These are phyloP conservation scores for Galeopterus variegatus DNA, from an alignment of 2,113 vertebrate genomes.

Conservation along the genomic window DNA sequence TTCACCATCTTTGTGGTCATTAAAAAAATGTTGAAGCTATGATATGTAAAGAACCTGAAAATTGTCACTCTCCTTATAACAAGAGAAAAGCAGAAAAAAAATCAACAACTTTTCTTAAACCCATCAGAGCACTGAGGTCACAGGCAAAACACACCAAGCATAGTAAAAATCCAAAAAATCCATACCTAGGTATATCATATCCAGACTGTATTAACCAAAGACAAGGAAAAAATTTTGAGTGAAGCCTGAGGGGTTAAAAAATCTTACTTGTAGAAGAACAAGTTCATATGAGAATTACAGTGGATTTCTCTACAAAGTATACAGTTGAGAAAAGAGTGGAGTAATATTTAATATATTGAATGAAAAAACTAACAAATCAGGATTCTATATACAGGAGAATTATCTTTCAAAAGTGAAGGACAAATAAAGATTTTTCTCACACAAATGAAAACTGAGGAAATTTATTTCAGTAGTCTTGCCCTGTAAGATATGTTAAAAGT, in stretches of 20 bases:
- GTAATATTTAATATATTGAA: neutral
- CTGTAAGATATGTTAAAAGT: neutral
- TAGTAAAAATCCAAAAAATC: neutral
- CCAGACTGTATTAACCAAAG: neutral
- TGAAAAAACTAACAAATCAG: neutral
- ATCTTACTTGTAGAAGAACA: neutral
- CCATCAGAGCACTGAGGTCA: neutral
- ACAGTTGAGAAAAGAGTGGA: neutral
- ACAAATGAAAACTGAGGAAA: neutral
- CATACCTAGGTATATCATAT: neutral
- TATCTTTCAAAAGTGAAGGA: neutral
- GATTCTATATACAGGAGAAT: neutral
- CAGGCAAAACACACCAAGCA: neutral
- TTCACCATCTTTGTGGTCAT: neutral
- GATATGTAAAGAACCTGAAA: neutral
- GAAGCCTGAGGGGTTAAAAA: neutral
- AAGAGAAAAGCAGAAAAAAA: neutral
- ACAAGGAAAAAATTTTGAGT: neutral
- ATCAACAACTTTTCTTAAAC: neutral
- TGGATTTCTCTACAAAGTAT: neutral
- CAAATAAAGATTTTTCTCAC: neutral
- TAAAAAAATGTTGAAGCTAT: neutral
- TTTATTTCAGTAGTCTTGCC: no score
- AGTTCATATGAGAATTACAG: neutral
- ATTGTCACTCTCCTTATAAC: neutral